A percentile compares a stretch with the other conserved stretches of the same genome.
Evolutionary conservation across 2,113 vertebrate species (phyloP).

Genomic region (Tinamus guttatus): DNA sequence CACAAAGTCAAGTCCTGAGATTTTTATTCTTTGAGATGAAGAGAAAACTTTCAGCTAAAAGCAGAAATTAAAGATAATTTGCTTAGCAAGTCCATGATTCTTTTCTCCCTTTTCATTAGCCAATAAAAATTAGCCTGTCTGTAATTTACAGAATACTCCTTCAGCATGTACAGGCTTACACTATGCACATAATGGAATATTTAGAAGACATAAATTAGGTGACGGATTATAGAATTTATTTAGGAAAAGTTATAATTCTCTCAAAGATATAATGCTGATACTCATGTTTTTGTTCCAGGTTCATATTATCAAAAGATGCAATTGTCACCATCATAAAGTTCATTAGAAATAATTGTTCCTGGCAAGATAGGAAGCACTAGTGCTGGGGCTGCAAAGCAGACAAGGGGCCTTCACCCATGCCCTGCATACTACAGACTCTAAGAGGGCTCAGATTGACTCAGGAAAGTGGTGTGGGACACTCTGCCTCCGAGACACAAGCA

Average conservation of each 20-base stretch:
- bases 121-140: background rate
- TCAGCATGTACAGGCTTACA: background rate
- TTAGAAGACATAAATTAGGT: background rate
- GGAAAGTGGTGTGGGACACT: background rate
- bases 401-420: fast-evolving
- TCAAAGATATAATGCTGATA: background rate
- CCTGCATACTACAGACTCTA: background rate
- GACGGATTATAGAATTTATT: background rate
- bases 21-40: conserved; percentile 1
- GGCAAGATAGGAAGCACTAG: background rate
- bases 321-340: background rate
- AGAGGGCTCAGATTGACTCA: background rate
- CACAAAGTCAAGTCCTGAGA: conserved; percentile 2
- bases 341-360: background rate
- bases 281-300: background rate
- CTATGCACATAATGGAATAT: background rate
- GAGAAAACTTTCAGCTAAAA: background rate
- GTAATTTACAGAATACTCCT: background rate
- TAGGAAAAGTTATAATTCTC: background rate
- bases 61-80: background rate
- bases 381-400: background rate
- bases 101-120: background rate
- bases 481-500: background rate
- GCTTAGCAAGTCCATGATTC: background rate
- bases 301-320: background rate